Evolutionary conservation across 2,888 invertebrate species (phyloP).

Genomic region (Sipha maydis): DNA sequence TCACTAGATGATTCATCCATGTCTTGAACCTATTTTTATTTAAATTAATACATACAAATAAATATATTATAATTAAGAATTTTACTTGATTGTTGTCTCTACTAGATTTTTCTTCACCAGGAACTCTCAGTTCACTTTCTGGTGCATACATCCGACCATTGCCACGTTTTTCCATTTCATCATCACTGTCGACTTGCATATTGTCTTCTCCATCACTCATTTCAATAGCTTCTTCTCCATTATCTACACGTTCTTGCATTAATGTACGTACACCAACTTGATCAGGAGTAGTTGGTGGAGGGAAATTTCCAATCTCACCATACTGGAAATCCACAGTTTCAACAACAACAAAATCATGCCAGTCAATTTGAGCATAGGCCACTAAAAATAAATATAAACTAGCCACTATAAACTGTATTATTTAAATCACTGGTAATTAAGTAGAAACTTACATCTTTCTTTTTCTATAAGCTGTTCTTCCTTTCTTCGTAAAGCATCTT

Average conservation of each 20-base stretch:
- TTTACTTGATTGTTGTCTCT: slow-evolving; percentile 63
- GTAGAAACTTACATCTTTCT: slow-evolving; percentile 76
- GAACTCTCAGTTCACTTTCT: slow-evolving; percentile 65
- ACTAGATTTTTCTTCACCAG: slow-evolving; percentile 56
- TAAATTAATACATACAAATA: not conserved
- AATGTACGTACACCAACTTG: slow-evolving; percentile 95
- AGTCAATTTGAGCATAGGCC: slow-evolving; percentile 97
- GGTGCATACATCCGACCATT: slow-evolving; percentile 66
- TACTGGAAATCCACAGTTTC: slow-evolving; percentile 97
- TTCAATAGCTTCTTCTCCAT: slow-evolving; percentile 76
- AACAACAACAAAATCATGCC: slow-evolving; percentile 99
- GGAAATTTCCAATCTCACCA: slow-evolving; percentile 90
- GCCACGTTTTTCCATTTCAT: slow-evolving; percentile 65
- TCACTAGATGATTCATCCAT: slow-evolving; percentile 87
- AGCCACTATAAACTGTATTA: slow-evolving; percentile 15
- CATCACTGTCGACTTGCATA: slow-evolving; percentile 66
- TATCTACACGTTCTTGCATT: slow-evolving; percentile 86
- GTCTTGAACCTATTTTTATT: slow-evolving; percentile 76
- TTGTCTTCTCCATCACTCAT: slow-evolving; percentile 67
- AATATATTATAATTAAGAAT: not conserved
- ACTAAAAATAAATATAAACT: slow-evolving; percentile 69
- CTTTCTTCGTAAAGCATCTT: slow-evolving; percentile 89
- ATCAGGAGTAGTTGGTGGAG: slow-evolving; percentile 95
- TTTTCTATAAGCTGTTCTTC: slow-evolving; percentile 96
- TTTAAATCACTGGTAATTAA: not conserved